phyloP scores from a whole-genome alignment of 2,113 vertebrate species.

The Thomomys bottae region DNA sequence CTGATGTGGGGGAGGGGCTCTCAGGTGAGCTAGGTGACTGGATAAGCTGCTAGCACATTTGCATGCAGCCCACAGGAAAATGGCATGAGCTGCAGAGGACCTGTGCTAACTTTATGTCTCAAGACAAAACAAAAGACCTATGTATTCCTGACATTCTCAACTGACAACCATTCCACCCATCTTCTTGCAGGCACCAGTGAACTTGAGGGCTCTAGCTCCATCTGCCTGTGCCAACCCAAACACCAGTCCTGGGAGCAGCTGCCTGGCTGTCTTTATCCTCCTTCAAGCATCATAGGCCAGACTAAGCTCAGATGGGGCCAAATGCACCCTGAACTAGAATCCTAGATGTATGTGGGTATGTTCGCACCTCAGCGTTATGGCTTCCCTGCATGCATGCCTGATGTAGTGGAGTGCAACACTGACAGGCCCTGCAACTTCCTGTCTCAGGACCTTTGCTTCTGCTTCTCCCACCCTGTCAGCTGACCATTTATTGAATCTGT shows the following conservation, averaged over 20 bases:
- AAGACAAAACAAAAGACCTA: not conserved
- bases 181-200: not conserved
- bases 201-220: too few relatives aligned
- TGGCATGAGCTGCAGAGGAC: not conserved
- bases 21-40: not conserved
- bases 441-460: not conserved
- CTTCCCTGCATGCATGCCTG: accelerated
- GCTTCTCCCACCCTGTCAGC: not conserved
- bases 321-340: not conserved
- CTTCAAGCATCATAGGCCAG: not conserved
- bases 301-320: not conserved
- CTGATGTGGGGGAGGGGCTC: not conserved
- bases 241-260: not conserved
- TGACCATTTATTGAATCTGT: not conserved
- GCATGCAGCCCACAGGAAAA: not conserved
- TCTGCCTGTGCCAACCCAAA: not conserved
- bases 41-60: not conserved
- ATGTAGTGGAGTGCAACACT: not conserved
- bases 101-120: conserved; percentile 18
- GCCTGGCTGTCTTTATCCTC: not conserved
- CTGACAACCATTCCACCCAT: not conserved
- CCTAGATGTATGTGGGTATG: not conserved
- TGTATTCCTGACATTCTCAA: not conserved
- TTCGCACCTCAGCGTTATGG: not conserved
- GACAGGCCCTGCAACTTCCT: not conserved